These are phyloP conservation scores for Carassius auratus DNA, from an alignment of 2,113 vertebrate species.

Conservation along the genomic window DNA sequence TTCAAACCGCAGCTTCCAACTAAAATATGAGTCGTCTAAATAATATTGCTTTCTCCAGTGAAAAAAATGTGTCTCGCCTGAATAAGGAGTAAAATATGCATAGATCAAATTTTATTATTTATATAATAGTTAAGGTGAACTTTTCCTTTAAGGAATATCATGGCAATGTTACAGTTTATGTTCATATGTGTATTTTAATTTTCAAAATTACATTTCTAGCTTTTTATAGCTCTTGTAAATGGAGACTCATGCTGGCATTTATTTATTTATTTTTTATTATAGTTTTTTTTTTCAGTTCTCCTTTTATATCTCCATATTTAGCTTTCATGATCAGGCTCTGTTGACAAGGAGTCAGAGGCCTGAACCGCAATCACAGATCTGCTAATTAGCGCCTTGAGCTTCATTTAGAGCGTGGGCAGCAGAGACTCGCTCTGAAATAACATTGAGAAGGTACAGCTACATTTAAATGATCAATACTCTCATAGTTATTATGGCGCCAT, in stretches of 20 bases:
- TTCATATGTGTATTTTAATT: slow-evolving; percentile 5
- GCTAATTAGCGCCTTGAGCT: slow-evolving; percentile 50
- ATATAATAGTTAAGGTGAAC: too few species aligned
- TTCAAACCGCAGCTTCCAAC: too few species aligned
- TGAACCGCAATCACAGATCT: slow-evolving; percentile 42
- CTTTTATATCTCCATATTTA: slow-evolving; percentile 48
- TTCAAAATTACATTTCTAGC: background rate
- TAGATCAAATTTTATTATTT: too few species aligned
- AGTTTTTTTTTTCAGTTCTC: slow-evolving; percentile 16
- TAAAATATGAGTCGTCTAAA: too few species aligned
- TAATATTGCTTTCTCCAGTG: too few species aligned
- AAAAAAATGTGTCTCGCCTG: too few species aligned
- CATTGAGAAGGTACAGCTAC: background rate
- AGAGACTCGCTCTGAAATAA: slow-evolving; percentile 27
- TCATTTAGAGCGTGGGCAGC: slow-evolving; percentile 47
- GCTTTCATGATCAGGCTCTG: slow-evolving; percentile 20
- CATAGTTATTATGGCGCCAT: background rate
- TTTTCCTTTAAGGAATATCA: background rate
- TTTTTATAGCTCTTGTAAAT: background rate
- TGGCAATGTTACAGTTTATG: background rate
- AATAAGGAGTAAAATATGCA: too few species aligned
- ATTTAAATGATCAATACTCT: background rate
- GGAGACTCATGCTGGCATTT: background rate
- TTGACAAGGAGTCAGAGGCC: slow-evolving; percentile 37
- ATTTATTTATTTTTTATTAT: too few species aligned